Evolutionary conservation across 1,140 invertebrate genomes (phyloP).

Genomic region (Carposina sasakii): DNA sequence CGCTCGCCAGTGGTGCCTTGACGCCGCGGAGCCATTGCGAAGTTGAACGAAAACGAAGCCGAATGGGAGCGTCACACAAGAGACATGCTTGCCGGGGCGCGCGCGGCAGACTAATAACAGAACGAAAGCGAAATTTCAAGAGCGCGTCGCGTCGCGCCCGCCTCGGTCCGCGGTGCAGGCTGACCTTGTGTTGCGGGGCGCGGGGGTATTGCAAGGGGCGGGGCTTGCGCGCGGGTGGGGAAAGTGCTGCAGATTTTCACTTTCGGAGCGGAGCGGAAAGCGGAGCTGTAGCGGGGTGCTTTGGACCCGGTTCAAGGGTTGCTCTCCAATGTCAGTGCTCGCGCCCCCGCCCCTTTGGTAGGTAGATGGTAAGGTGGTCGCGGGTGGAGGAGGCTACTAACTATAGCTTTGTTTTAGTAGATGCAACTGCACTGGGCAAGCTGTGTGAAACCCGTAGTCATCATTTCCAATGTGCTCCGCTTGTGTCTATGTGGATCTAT

Average conservation of each 20-base stretch:
- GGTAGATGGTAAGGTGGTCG: too few relatives aligned
- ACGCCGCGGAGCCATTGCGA: constrained; percentile 67
- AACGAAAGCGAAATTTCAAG: constrained; percentile 75
- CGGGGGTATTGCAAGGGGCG: constrained; percentile 54
- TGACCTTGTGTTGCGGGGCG: constrained; percentile 55
- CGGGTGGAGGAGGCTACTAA: too few relatives aligned
- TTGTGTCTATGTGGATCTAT: too few relatives aligned
- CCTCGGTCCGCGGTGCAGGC: constrained; percentile 31
- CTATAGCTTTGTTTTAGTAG: too few relatives aligned
- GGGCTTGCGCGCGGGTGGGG: constrained; percentile 55
- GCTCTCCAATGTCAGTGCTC: too few relatives aligned
- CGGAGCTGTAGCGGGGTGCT: constrained; percentile 33
- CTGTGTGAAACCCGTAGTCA: too few relatives aligned
- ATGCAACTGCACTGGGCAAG: too few relatives aligned
- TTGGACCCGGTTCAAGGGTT: too few relatives aligned
- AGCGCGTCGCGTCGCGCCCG: constrained; percentile 65
- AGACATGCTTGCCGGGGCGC: constrained; percentile 67
- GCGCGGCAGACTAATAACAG: constrained; percentile 71
- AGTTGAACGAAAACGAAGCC: constrained; percentile 62
- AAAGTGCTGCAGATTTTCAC: constrained; percentile 67
- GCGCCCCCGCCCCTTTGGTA: too few relatives aligned
- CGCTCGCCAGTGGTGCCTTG: constrained; percentile 65
- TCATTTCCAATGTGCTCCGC: too few relatives aligned
- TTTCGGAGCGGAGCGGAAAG: constrained; percentile 43
- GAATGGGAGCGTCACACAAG: constrained; percentile 51